Conservation (phyloP, 2,888 invertebrate genomes). For the Laspeyria flexula region DNA sequence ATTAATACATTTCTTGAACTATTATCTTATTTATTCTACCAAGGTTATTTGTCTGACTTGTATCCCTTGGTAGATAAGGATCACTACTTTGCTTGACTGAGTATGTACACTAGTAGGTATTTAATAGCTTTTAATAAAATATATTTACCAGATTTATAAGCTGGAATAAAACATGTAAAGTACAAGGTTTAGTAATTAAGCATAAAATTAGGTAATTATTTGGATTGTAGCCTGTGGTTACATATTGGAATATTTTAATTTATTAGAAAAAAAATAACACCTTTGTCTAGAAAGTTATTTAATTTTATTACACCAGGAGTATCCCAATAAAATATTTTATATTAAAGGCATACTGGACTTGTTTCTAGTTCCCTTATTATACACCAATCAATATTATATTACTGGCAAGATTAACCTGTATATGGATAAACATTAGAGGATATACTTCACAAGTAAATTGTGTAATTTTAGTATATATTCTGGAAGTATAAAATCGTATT, state of each 20-base stretch:
- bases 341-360: not conserved
- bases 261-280: no score
- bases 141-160: constrained; percentile 21
- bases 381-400: not conserved
- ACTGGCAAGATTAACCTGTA: not conserved
- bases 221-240: no score
- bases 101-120: not conserved
- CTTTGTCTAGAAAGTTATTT: no score
- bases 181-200: not conserved
- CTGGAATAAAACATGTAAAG: constrained; percentile 28
- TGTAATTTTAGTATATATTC: no score
- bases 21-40: constrained; percentile 29
- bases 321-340: no score
- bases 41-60: constrained; percentile 23
- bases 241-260: no score
- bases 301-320: no score
- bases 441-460: not conserved
- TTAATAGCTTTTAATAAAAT: not conserved
- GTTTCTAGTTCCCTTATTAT: not conserved
- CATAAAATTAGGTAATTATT: not conserved
- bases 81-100: not conserved
- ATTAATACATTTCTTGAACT: constrained; percentile 21
- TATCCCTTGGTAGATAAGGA: constrained; percentile 17
- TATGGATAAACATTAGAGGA: not conserved
- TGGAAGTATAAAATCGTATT: no score